phyloP scores from a whole-genome alignment of 2,797 vertebrate genomes.

The Meda fulgida region DNA sequence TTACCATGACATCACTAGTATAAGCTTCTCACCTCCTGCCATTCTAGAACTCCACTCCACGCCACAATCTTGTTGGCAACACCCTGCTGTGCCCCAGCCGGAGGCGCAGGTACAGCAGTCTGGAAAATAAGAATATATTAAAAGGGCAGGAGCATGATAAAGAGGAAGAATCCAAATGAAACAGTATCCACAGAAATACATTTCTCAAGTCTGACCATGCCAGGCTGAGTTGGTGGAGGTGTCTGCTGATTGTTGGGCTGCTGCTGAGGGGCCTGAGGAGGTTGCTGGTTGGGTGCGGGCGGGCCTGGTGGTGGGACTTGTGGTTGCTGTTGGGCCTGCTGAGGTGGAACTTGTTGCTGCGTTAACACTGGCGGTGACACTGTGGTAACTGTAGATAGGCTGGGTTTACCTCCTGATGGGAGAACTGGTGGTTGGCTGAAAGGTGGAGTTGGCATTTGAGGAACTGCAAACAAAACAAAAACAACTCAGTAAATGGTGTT shows the following conservation, averaged over 20 bases:
- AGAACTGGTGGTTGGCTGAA: conserved; percentile 78
- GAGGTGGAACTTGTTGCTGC: conserved; percentile 70
- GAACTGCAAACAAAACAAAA: conserved; percentile 21
- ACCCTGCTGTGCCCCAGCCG: conserved; percentile 70
- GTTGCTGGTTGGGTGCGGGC: conserved; percentile 71
- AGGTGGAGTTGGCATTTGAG: conserved; percentile 66
- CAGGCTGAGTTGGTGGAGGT: conserved; percentile 66
- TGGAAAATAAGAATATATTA: conserved; percentile 53
- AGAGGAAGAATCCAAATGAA: background rate
- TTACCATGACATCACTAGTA: background rate
- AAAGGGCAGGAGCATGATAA: background rate
- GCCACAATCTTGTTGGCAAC: conserved; percentile 89
- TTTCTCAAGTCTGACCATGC: conserved; percentile 74
- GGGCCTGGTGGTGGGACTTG: conserved; percentile 74
- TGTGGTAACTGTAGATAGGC: conserved; percentile 81
- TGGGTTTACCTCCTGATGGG: conserved; percentile 81
- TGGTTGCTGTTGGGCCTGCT: conserved; percentile 66
- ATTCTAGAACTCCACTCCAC: conserved; percentile 92
- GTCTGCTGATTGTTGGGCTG: conserved; percentile 74
- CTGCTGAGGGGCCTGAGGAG: conserved; percentile 67
- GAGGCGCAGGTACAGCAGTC: conserved; percentile 67
- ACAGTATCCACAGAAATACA: background rate
- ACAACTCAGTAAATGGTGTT: background rate
- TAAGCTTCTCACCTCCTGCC: conserved; percentile 88
- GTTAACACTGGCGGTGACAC: conserved; percentile 73